phyloP scores from a whole-genome alignment of 2,113 vertebrate species.

The Osmerus mordax region DNA sequence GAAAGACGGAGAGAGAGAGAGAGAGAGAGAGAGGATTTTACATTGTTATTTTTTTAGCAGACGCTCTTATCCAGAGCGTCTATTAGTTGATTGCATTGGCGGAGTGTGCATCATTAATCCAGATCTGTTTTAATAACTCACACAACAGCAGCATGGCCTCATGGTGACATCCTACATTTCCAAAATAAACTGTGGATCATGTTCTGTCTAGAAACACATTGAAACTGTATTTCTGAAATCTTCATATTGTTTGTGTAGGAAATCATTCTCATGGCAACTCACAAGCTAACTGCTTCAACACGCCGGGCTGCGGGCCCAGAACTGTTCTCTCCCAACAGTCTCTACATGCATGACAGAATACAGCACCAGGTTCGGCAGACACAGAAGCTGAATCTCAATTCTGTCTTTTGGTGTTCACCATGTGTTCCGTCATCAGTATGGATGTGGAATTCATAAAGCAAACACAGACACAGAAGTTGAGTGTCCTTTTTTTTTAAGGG shows the following conservation, averaged over 20 bases:
- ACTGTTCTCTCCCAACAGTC: too few relatives aligned
- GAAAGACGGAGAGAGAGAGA: background rate
- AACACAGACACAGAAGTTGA: conserved; percentile 2
- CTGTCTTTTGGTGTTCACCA: too few relatives aligned
- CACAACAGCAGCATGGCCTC: conserved; percentile 19
- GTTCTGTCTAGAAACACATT: conserved; percentile 1
- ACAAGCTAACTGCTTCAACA: too few relatives aligned
- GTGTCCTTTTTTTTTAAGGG: conserved; percentile 1
- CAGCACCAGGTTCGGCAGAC: too few relatives aligned
- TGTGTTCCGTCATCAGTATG: background rate
- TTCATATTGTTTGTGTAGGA: too few relatives aligned
- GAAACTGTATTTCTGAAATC: too few relatives aligned
- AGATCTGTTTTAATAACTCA: conserved; percentile 63
- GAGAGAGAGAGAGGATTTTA: background rate
- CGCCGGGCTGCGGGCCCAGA: too few relatives aligned
- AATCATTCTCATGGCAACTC: too few relatives aligned
- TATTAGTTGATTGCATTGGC: conserved; percentile 52
- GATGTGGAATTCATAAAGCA: background rate
- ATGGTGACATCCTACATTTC: background rate
- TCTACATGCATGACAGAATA: too few relatives aligned
- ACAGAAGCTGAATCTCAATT: too few relatives aligned
- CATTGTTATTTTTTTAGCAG: too few relatives aligned
- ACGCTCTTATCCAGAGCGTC: too few relatives aligned
- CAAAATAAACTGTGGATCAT: background rate
- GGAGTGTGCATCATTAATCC: conserved; percentile 55